These are phyloP conservation scores for Drosophila rellima DNA, from an alignment of 2,888 invertebrate genomes.

Conservation along the genomic window DNA sequence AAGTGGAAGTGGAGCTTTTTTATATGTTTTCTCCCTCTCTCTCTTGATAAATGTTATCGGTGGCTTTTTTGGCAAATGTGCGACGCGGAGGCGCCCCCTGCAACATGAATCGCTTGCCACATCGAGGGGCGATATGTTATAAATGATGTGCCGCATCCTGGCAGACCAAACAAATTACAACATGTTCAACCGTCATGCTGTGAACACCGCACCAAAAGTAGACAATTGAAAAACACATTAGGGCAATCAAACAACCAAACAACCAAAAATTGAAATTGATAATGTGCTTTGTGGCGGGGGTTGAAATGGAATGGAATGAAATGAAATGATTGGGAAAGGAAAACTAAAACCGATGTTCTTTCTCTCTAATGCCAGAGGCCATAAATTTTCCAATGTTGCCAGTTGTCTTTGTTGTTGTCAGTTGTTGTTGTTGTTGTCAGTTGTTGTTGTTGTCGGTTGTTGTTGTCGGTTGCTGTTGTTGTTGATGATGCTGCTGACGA, in stretches of 20 bases:
- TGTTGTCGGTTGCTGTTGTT: slow-evolving; percentile 32
- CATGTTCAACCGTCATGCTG: slow-evolving; percentile 65
- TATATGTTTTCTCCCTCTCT: neutral
- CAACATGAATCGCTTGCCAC: slow-evolving; percentile 28
- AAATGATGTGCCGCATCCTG: slow-evolving; percentile 75
- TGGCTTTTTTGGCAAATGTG: slow-evolving; percentile 66
- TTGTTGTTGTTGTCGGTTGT: slow-evolving; percentile 15
- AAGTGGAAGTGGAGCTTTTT: slow-evolving; percentile 11
- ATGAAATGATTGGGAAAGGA: slow-evolving; percentile 38
- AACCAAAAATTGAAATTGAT: slow-evolving; percentile 80
- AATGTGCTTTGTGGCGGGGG: slow-evolving; percentile 51
- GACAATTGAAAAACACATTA: slow-evolving; percentile 80
- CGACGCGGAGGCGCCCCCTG: slow-evolving; percentile 50
- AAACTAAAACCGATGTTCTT: slow-evolving; percentile 73
- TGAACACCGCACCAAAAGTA: slow-evolving; percentile 32
- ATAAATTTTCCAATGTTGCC: slow-evolving; percentile 74
- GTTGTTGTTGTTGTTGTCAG: slow-evolving; percentile 41
- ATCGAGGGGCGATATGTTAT: slow-evolving; percentile 49
- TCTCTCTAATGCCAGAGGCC: slow-evolving; percentile 71
- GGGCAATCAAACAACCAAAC: slow-evolving; percentile 75
- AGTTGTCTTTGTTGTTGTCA: slow-evolving; percentile 2
- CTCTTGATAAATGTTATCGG: slow-evolving; percentile 67
- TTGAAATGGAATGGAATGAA: neutral
- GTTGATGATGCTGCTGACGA: slow-evolving; percentile 26
- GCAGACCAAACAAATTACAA: slow-evolving; percentile 71